A percentile compares a stretch with the other conserved stretches of the same genome.
Evolutionary conservation across 2,797 vertebrate genomes (phyloP).

Genomic region (Rhinella marina): DNA sequence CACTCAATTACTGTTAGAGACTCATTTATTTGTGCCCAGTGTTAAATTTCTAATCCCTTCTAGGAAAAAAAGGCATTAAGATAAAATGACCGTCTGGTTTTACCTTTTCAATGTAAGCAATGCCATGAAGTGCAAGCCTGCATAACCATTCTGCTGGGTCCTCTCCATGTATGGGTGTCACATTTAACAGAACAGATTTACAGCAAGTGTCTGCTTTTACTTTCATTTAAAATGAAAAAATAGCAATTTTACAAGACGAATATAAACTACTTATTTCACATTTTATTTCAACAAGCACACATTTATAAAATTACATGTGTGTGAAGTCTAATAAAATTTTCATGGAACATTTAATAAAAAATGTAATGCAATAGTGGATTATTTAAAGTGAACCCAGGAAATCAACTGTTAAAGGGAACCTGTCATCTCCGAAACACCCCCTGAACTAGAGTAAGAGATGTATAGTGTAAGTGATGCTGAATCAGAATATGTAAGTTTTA

Average conservation of each 20-base stretch:
- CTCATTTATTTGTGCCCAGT: slow-evolving; percentile 38
- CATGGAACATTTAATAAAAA: not conserved
- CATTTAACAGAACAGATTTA: not conserved
- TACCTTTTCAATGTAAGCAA: slow-evolving; percentile 55
- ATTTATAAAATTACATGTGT: not conserved
- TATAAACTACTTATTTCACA: not conserved
- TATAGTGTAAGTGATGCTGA: no score
- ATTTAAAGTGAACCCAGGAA: not conserved
- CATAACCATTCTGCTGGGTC: not conserved
- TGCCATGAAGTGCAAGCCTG: slow-evolving; percentile 32
- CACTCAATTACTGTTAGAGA: slow-evolving; percentile 33
- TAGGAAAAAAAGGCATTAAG: slow-evolving; percentile 37
- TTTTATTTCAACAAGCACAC: not conserved
- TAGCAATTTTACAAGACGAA: not conserved
- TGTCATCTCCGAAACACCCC: no score
- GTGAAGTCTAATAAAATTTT: not conserved
- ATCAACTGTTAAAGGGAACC: no score
- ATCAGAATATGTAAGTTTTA: no score
- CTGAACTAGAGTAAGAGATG: no score
- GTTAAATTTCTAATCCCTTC: slow-evolving; percentile 50
- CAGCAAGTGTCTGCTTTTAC: not conserved
- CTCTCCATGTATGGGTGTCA: slow-evolving; percentile 2
- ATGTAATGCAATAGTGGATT: not conserved
- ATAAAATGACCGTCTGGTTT: slow-evolving; percentile 35
- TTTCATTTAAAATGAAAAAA: not conserved